Evolutionary conservation across 2,888 invertebrate genomes (phyloP), one percentile per base, ranked within the genome.

Genomic region (Netelia fuscicornis): DNA sequence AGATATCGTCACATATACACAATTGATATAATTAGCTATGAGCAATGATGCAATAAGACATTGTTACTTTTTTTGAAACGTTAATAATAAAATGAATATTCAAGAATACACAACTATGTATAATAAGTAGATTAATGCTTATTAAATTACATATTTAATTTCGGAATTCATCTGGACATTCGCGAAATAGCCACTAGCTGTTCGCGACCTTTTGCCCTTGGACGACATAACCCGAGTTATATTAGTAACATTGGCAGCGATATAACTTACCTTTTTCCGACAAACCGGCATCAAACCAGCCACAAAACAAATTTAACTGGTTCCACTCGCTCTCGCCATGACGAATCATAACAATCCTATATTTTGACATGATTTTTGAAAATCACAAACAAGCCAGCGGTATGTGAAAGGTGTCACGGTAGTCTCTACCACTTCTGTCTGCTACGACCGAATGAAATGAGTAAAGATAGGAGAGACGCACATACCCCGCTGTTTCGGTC

Each of bases 281-380:
- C 54, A 96, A 93, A 90, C 94, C 94, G 37, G 96, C 95, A 87
- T 96, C 95, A 89, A 93, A 96, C 96, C 96, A 96, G 8, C 96
- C 96, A 86, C 96, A 96, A 88, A 96, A 96, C 17, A 95, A 91
- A 91, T 96, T 96, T 85, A 95, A 93, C 87, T 96, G 94, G 89
- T 96, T 96, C 96, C 96, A 96, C 89, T 96, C 95, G 80, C 96
- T 96, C 89, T 96, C 96, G 60, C 96, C 96, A 89, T 96, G 96
- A 86, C 96, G 95, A 85, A 96, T 95, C 96, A 96, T 96, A 60
- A 96, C 95, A 93, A 95, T 94, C 89, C 93, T 94, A 87, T 95
- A 96, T 89, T 95, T 95, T 5, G 93, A 89, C 93, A 94, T 93
- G 71, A 84, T 70, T 72, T 42, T 54, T 64, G 68, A 64, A 54